phyloP scores from a whole-genome alignment of 2,797 vertebrate species.

The Periophthalmus magnuspinnatus region DNA sequence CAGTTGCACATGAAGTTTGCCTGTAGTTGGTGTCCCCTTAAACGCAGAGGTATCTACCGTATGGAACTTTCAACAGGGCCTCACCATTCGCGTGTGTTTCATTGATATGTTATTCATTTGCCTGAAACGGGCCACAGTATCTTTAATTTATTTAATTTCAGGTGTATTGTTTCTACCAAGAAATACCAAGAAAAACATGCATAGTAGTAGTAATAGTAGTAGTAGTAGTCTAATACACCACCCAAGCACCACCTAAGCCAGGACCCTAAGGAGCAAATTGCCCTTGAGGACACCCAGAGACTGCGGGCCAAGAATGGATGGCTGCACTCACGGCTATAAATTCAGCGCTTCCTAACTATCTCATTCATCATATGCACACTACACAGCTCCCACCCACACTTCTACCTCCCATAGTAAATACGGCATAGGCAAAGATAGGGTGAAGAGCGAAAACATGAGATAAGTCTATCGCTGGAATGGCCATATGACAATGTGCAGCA shows the following conservation, averaged over 20 bases:
- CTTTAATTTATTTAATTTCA: too few relatives aligned
- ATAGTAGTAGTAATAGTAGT: not conserved
- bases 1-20: slow-evolving; percentile 29
- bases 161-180: too few relatives aligned
- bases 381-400: slow-evolving; percentile 41
- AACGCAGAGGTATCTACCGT: not conserved
- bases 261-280: slow-evolving; percentile 46
- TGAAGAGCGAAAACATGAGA: slow-evolving; percentile 55
- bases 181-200: too few relatives aligned
- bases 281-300: slow-evolving; percentile 72
- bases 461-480: slow-evolving; percentile 65
- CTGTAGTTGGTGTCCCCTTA: slow-evolving; percentile 8
- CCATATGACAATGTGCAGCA: slow-evolving; percentile 55
- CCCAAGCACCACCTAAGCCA: slow-evolving; percentile 28
- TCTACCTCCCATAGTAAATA: slow-evolving; percentile 59
- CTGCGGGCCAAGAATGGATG: slow-evolving; percentile 64
- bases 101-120: too few relatives aligned
- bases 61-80: too few relatives aligned
- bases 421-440: slow-evolving; percentile 58
- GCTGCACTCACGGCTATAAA: slow-evolving; percentile 78
- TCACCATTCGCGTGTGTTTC: too few relatives aligned
- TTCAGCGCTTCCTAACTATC: slow-evolving; percentile 80
- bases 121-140: too few relatives aligned
- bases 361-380: slow-evolving; percentile 83
- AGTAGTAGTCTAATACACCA: not conserved